Conservation (phyloP, 2,888 invertebrate genomes). For the Platycheirus albimanus region DNA sequence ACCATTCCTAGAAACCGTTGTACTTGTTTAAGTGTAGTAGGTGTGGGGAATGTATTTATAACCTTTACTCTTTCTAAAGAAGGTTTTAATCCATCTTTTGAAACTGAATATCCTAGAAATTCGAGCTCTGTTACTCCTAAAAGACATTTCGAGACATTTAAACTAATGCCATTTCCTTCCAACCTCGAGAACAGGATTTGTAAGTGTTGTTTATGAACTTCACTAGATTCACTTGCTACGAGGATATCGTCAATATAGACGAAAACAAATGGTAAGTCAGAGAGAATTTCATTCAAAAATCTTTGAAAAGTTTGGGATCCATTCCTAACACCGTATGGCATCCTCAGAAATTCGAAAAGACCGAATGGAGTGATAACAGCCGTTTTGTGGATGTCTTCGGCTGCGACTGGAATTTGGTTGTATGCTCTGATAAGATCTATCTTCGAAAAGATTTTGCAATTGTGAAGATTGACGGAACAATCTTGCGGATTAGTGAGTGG, state of each 20-base stretch:
- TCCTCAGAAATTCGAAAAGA: conserved; percentile 1
- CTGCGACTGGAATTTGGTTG: conserved; percentile 78
- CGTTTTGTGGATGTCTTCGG: conserved; percentile 78
- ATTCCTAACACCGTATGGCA: conserved; percentile 8
- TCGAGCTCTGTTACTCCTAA: background rate
- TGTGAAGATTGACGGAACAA: conserved; percentile 11
- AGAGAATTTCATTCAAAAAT: background rate
- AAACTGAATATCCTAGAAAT: background rate
- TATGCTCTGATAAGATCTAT: conserved; percentile 77
- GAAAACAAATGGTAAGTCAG: background rate
- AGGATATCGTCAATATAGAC: background rate
- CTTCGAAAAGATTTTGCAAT: conserved; percentile 65
- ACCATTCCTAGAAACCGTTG: background rate
- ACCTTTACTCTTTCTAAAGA: background rate
- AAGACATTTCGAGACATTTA: background rate
- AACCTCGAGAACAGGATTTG: background rate
- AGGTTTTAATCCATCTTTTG: background rate
- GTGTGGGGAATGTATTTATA: background rate
- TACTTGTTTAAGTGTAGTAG: background rate
- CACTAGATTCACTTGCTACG: background rate
- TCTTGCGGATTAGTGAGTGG: conserved; percentile 40
- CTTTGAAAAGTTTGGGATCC: background rate
- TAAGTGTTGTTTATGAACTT: background rate
- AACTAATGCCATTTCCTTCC: background rate
- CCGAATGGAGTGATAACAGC: conserved; percentile 76